Percentiles rank a stretch among this genome's conserved stretches.
These are phyloP conservation scores for Colossoma macropomum DNA, from an alignment of 2,113 vertebrate species.

Conservation along the genomic window DNA sequence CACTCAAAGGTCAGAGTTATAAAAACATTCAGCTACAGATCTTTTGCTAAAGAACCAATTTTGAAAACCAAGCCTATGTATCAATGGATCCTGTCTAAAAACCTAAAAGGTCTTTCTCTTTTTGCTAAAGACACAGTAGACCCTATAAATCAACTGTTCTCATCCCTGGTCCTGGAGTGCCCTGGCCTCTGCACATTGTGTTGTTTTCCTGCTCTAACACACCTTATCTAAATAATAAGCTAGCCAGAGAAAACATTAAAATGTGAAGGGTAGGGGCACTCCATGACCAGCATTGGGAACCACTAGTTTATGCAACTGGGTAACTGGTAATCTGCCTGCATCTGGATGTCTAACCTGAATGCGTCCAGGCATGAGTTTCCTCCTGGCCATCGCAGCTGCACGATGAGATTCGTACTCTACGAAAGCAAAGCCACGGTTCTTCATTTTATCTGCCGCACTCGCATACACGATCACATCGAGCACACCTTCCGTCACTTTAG, in stretches of 20 bases:
- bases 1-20: background rate
- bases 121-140: too few relatives aligned
- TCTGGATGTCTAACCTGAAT: conserved; percentile 70
- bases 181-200: too few relatives aligned
- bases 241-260: too few relatives aligned
- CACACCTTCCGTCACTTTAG: conserved; percentile 97
- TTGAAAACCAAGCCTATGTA: too few relatives aligned
- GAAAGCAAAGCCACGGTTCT: conserved; percentile 97
- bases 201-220: too few relatives aligned
- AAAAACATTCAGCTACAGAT: background rate
- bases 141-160: too few relatives aligned
- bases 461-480: conserved; percentile 97
- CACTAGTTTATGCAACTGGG: background rate
- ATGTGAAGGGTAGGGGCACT: too few relatives aligned
- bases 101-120: too few relatives aligned
- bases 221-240: too few relatives aligned
- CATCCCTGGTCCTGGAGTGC: too few relatives aligned
- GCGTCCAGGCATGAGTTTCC: conserved; percentile 96
- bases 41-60: background rate
- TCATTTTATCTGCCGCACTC: conserved; percentile 98
- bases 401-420: conserved; percentile 98
- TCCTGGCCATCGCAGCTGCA: conserved; percentile 95
- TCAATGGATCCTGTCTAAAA: too few relatives aligned
- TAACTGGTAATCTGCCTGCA: background rate
- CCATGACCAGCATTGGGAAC: too few relatives aligned